Percentiles rank a stretch among this genome's conserved stretches.
These are phyloP conservation scores for Eremobia ochroleuca DNA, from an alignment of 2,888 invertebrate genomes.

Conservation along the genomic window DNA sequence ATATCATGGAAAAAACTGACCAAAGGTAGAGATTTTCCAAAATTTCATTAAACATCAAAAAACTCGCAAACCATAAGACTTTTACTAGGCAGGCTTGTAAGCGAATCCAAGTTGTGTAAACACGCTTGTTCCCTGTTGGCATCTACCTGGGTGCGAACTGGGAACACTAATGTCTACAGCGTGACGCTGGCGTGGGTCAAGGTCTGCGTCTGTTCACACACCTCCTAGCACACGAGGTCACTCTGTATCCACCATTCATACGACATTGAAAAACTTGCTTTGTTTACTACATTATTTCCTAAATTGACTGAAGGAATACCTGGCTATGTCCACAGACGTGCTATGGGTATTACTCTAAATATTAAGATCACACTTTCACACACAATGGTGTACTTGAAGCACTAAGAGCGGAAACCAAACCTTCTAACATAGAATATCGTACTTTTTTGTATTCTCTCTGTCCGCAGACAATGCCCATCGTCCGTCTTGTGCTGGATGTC, in stretches of 20 bases:
- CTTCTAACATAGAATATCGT: not conserved
- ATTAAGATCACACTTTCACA: not conserved
- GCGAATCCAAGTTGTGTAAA: not conserved
- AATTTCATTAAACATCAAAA: too few relatives aligned
- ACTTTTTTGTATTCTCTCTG: not conserved
- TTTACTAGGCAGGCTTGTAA: too few relatives aligned
- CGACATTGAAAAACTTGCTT: slow-evolving; percentile 5
- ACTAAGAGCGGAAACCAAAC: too few relatives aligned
- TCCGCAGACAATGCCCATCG: not conserved
- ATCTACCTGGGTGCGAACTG: slow-evolving; percentile 42
- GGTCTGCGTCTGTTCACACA: slow-evolving; percentile 49
- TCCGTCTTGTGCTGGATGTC: not conserved
- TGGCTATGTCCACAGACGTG: too few relatives aligned
- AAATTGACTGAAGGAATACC: not conserved
- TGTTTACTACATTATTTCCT: not conserved
- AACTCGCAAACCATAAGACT: too few relatives aligned
- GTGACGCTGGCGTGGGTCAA: slow-evolving; percentile 29
- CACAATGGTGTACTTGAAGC: too few relatives aligned
- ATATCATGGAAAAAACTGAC: too few relatives aligned
- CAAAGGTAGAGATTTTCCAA: too few relatives aligned
- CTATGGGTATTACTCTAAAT: not conserved
- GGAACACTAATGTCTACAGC: slow-evolving; percentile 36
- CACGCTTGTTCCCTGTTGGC: slow-evolving; percentile 11
- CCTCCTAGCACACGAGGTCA: slow-evolving; percentile 14
- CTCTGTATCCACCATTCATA: slow-evolving; percentile 16